phyloP scores from a whole-genome alignment of 2,888 invertebrate genomes.

The Drosophila meridionalis region DNA sequence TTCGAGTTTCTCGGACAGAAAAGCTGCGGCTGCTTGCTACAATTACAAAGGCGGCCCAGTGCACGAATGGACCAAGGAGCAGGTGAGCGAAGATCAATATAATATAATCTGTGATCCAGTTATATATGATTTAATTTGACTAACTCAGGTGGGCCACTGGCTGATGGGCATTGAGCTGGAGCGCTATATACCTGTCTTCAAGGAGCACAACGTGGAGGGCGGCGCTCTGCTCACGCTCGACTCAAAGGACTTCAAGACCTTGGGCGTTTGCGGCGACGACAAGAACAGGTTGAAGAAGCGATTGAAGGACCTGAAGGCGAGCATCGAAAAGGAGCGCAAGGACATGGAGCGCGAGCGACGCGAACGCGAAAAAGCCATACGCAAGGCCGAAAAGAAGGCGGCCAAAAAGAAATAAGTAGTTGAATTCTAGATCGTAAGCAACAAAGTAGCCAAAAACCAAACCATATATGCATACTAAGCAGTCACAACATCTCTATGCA shows the following conservation, averaged over 20 bases:
- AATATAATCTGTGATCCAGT: neutral
- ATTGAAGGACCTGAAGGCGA: slow-evolving; percentile 92
- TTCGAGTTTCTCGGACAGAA: slow-evolving; percentile 88
- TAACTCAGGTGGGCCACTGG: slow-evolving; percentile 95
- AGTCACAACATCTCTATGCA: slow-evolving; percentile 61
- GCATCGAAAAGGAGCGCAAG: slow-evolving; percentile 89
- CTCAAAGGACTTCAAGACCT: slow-evolving; percentile 95
- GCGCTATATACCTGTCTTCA: slow-evolving; percentile 94
- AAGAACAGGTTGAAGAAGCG: slow-evolving; percentile 93
- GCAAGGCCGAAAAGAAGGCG: slow-evolving; percentile 93
- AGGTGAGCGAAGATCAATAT: slow-evolving; percentile 85
- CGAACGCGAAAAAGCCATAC: slow-evolving; percentile 92
- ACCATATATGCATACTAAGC: slow-evolving; percentile 62
- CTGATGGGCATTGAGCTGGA: slow-evolving; percentile 92
- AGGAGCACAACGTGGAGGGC: slow-evolving; percentile 95
- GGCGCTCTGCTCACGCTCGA: slow-evolving; percentile 93
- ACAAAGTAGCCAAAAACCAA: slow-evolving; percentile 75
- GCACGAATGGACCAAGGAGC: slow-evolving; percentile 91
- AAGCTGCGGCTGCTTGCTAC: slow-evolving; percentile 86
- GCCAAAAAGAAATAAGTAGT: slow-evolving; percentile 87
- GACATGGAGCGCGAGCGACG: slow-evolving; percentile 94
- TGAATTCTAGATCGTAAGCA: slow-evolving; percentile 66
- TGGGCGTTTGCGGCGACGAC: slow-evolving; percentile 92
- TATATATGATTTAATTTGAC: neutral
- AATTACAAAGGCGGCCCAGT: slow-evolving; percentile 90